phyloP scores from a whole-genome alignment of 1,140 invertebrate species.

The Monochamus saltuarius region DNA sequence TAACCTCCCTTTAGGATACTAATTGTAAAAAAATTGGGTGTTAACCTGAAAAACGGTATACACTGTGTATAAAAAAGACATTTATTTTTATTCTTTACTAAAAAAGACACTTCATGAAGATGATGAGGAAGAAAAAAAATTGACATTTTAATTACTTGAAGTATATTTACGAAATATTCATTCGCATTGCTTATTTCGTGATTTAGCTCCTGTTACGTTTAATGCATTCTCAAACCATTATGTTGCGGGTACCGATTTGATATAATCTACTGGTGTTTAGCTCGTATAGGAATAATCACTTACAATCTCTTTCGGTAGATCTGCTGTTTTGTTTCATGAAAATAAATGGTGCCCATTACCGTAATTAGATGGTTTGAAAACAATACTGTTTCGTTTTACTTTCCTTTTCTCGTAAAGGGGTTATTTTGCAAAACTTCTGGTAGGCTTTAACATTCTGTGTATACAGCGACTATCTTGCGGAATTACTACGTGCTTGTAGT shows the following conservation, averaged over 20 bases:
- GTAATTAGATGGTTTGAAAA: constrained; percentile 14
- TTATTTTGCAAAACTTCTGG: neutral
- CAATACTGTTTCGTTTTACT: neutral
- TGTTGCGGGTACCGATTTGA: constrained; percentile 1
- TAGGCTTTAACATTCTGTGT: no score
- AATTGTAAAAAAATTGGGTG: no score
- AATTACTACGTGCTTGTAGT: no score
- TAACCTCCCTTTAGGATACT: no score
- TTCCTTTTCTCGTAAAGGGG: neutral
- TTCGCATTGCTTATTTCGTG: neutral
- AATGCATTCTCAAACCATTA: constrained; percentile 21
- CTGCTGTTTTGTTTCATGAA: constrained; percentile 17
- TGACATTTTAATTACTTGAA: no score
- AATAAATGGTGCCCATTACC: constrained; percentile 14
- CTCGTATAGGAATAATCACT: constrained; percentile 14
- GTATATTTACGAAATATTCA: no score
- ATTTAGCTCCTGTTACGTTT: constrained; percentile 19
- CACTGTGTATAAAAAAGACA: no score
- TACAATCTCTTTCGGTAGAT: constrained; percentile 16
- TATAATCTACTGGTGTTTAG: constrained; percentile 9
- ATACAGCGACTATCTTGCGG: no score
- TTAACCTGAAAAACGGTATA: no score
- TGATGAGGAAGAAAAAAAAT: no score
- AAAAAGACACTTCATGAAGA: no score
- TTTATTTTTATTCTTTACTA: no score